Conservation (phyloP, 1,140 invertebrate genomes). For the Mya arenaria region DNA sequence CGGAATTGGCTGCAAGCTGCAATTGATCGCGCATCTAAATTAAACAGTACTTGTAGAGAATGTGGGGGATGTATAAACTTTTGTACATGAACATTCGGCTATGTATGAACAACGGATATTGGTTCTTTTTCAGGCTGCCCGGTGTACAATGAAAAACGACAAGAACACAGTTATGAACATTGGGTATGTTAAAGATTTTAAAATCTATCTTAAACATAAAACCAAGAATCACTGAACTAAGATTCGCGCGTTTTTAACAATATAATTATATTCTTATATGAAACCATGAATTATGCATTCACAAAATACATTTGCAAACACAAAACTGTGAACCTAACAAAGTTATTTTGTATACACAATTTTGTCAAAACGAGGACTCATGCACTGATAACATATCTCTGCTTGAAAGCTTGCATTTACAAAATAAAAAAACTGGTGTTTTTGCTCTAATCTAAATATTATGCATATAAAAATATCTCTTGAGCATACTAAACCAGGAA, state of each 20-base stretch:
- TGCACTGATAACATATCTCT: no score
- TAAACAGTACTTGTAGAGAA: no score
- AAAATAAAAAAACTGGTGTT: no score
- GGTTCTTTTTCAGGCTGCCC: conserved; percentile 76
- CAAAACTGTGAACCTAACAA: conserved; percentile 71
- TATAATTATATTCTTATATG: neutral
- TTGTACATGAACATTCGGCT: no score
- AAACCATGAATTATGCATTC: neutral
- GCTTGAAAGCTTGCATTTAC: no score
- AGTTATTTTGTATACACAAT: conserved; percentile 73
- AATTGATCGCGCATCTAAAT: no score
- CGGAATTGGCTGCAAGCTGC: neutral
- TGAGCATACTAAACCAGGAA: no score
- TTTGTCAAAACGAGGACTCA: no score
- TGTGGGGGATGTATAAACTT: no score
- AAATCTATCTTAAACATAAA: neutral
- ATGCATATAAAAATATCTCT: no score
- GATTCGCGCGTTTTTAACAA: neutral
- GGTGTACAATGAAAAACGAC: conserved; percentile 78
- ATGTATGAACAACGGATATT: no score
- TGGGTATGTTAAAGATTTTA: conserved; percentile 66
- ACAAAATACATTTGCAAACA: neutral
- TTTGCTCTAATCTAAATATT: no score
- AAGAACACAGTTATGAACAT: conserved; percentile 64
- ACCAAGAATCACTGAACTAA: neutral